phyloP scores from a whole-genome alignment of 2,113 vertebrate species.

The Rhadina sibilatrix region DNA sequence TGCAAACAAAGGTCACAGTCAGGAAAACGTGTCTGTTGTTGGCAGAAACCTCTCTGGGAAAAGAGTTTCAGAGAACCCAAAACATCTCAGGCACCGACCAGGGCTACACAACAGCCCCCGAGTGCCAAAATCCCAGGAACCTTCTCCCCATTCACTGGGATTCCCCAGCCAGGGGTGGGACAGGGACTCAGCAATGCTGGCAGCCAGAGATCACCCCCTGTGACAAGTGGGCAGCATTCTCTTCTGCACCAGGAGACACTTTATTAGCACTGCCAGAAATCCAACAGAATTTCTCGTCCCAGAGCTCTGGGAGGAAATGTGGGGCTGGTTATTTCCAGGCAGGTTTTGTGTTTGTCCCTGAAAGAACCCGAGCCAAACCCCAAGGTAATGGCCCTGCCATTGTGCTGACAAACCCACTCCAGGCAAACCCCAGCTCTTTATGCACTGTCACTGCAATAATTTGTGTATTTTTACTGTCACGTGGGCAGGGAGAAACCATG shows the following conservation, averaged over 20 bases:
- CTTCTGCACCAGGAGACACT: not conserved
- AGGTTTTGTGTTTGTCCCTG: not conserved
- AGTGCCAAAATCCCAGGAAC: accelerated
- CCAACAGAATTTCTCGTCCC: accelerated
- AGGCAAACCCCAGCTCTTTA: not conserved
- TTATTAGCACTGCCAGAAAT: accelerated
- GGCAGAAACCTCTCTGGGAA: no score
- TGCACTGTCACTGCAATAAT: not conserved
- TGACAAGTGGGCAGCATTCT: accelerated
- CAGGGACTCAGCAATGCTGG: not conserved
- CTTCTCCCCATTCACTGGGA: accelerated
- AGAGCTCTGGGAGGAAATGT: not conserved
- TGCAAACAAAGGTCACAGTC: no score
- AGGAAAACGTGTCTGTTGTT: no score
- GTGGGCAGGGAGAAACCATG: not conserved
- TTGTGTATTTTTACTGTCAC: not conserved
- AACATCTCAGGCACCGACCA: no score
- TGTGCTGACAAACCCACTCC: not conserved
- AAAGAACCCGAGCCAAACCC: not conserved
- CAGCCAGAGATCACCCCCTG: not conserved
- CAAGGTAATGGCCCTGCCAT: no score
- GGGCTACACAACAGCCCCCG: no score
- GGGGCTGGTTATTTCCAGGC: not conserved
- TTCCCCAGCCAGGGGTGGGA: accelerated
- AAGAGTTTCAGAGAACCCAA: no score